These are phyloP conservation scores for Aplocera efformata DNA, from an alignment of 2,888 invertebrate species.

Conservation along the genomic window DNA sequence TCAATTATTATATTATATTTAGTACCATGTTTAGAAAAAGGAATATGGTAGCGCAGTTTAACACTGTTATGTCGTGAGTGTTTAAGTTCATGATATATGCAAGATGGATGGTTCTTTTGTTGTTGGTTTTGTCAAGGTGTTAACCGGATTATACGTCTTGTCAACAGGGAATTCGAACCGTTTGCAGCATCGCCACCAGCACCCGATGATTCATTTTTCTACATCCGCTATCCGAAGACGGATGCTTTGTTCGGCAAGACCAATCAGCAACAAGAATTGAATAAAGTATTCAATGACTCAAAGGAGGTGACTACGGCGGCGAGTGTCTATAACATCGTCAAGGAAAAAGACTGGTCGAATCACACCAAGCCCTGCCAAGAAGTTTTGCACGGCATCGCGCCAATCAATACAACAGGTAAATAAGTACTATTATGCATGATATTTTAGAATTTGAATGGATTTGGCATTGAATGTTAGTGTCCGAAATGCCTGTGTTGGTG, in stretches of 20 bases:
- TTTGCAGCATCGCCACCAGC: slow-evolving; percentile 84
- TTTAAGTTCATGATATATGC: slow-evolving; percentile 5
- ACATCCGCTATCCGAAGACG: slow-evolving; percentile 82
- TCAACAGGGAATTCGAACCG: slow-evolving; percentile 68
- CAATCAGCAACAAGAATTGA: slow-evolving; percentile 42
- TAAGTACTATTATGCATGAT: slow-evolving; percentile 19
- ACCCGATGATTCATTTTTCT: slow-evolving; percentile 87
- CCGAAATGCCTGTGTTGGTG: slow-evolving; percentile 9
- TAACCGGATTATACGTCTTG: slow-evolving; percentile 7
- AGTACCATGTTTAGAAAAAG: slow-evolving; percentile 60
- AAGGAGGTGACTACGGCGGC: slow-evolving; percentile 47
- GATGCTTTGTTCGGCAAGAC: slow-evolving; percentile 58
- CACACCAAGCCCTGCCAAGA: slow-evolving; percentile 86
- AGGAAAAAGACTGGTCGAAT: slow-evolving; percentile 80
- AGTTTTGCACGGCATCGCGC: slow-evolving; percentile 75
- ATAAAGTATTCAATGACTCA: slow-evolving; percentile 42
- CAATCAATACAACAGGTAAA: slow-evolving; percentile 65
- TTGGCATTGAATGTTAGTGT: slow-evolving; percentile 29
- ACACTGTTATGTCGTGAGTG: slow-evolving; percentile 62
- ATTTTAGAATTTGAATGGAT: slow-evolving; percentile 34
- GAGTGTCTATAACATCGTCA: slow-evolving; percentile 44
- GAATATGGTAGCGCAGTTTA: slow-evolving; percentile 57
- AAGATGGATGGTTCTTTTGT: background rate
- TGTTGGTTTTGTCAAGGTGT: background rate
- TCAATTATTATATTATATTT: slow-evolving; percentile 14